These are phyloP conservation scores for Theodoxus fluviatilis DNA, from an alignment of 2,888 invertebrate species.

Conservation along the genomic window DNA sequence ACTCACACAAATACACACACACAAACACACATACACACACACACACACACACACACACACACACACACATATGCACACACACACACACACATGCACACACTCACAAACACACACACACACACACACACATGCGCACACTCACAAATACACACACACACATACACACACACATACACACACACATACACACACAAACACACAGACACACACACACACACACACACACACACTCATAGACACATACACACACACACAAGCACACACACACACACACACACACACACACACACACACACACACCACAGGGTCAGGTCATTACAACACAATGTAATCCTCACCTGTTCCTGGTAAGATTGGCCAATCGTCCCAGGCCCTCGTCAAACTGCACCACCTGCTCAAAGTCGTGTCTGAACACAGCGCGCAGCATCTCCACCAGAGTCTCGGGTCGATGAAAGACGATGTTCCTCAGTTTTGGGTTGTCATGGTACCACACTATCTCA, in stretches of 20 bases:
- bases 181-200: conserved; percentile 3
- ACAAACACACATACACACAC: too few relatives aligned
- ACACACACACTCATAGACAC: neutral
- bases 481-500: conserved; percentile 57
- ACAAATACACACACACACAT: neutral
- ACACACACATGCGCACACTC: neutral
- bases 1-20: too few relatives aligned
- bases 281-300: neutral
- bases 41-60: too few relatives aligned
- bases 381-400: conserved; percentile 48
- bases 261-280: neutral
- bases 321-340: neutral
- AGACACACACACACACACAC: neutral
- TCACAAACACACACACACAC: neutral
- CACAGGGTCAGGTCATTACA: neutral
- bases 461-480: conserved; percentile 45
- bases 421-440: conserved; percentile 55
- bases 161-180: neutral
- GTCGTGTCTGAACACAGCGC: conserved; percentile 56
- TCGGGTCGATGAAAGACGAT: conserved; percentile 57
- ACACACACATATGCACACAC: too few relatives aligned
- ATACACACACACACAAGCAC: neutral
- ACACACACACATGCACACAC: too few relatives aligned
- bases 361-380: conserved; percentile 39
- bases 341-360: conserved; percentile 30